Evolutionary conservation across 2,797 vertebrate genomes (phyloP).

Genomic region (Falco cherrug): DNA sequence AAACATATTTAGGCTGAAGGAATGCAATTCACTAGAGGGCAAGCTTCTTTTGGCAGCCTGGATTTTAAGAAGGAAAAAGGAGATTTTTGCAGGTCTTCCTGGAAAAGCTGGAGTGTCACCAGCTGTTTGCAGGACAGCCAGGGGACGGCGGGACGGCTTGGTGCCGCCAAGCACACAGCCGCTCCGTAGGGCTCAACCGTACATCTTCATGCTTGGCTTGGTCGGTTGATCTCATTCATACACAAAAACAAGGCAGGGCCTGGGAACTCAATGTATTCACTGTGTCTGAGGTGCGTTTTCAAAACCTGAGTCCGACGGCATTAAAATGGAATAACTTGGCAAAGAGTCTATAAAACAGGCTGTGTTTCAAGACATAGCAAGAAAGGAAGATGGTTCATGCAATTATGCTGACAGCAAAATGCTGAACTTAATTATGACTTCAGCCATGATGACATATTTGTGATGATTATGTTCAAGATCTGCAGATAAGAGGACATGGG

Average conservation of each 20-base stretch:
- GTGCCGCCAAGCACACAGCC: not conserved
- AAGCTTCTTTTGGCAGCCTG: not conserved
- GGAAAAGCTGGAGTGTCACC: not conserved
- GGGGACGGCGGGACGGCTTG: not conserved
- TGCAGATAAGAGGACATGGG: not conserved
- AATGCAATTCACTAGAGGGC: not conserved
- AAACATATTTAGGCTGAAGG: not conserved
- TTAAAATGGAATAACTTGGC: not conserved
- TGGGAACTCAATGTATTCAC: not conserved
- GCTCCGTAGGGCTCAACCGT: not conserved
- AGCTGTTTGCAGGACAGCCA: not conserved
- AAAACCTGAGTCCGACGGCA: not conserved
- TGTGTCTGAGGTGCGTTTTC: not conserved
- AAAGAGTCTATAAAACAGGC: not conserved
- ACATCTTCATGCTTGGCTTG: not conserved
- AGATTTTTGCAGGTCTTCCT: not conserved
- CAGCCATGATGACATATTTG: not conserved
- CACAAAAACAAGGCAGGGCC: not conserved
- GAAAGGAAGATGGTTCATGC: not conserved
- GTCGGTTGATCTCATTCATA: not conserved
- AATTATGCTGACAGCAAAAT: not conserved
- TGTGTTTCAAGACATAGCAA: not conserved
- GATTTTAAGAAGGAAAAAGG: not conserved
- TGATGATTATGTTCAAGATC: not conserved
- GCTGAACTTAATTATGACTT: conserved; percentile 14